Evolutionary conservation across 35 echinoderm and acorn worm species (phyloP).

Genomic region (Diadema setosum): DNA sequence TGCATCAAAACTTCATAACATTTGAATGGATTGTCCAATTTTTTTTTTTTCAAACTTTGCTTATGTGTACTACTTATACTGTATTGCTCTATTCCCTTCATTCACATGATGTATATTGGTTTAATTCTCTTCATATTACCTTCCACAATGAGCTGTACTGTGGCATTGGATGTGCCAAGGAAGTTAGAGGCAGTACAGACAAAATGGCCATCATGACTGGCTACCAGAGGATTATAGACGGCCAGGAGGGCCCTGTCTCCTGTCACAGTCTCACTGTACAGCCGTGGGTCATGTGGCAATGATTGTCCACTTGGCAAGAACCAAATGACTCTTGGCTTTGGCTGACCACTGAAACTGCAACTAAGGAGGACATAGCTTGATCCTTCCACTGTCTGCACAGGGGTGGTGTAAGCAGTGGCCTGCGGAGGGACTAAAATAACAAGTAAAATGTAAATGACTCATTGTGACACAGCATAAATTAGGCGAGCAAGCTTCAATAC

Average conservation of each 20-base stretch:
- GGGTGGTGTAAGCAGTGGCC: conserved; percentile 10
- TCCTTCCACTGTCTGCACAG: not conserved
- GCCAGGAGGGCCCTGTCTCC: conserved; percentile 29
- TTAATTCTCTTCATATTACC: conserved; percentile 4
- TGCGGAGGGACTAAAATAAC: conserved; percentile 44
- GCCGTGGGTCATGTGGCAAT: not conserved
- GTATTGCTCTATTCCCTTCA: too few species aligned
- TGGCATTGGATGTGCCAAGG: conserved; percentile 21
- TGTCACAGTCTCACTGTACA: not conserved
- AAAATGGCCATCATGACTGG: conserved; percentile 73
- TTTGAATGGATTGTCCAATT: too few species aligned
- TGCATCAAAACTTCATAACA: too few species aligned
- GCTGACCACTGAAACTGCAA: conserved; percentile 42
- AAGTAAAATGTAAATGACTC: too few species aligned
- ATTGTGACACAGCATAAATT: too few species aligned
- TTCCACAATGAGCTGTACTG: conserved; percentile 55
- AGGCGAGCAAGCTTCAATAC: too few species aligned
- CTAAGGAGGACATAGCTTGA: not conserved
- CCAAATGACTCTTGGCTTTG: conserved; percentile 55
- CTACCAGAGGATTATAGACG: conserved; percentile 44
- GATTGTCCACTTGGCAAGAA: conserved; percentile 38
- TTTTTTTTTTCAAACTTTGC: too few species aligned
- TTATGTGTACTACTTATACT: too few species aligned
- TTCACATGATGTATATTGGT: too few species aligned
- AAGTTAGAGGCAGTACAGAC: conserved; percentile 56